A percentile compares a stretch with the other conserved stretches of the same genome.
Conservation (phyloP, 2,797 vertebrate genomes). For the Sebastes steindachneri region DNA sequence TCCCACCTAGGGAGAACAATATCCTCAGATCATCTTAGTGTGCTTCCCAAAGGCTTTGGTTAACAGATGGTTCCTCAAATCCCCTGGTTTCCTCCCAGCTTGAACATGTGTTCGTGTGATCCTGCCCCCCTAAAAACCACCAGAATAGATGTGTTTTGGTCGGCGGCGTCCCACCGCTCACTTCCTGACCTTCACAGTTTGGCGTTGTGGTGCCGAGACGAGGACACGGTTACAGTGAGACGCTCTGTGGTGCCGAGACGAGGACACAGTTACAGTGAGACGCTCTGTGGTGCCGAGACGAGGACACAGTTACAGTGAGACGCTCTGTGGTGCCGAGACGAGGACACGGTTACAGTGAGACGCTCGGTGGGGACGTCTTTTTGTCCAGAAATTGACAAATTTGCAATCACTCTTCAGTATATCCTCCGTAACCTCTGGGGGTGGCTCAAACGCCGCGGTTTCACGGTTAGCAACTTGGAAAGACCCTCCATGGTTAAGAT, state of each 20-base stretch:
- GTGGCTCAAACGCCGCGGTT: slow-evolving; percentile 6
- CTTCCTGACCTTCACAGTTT: slow-evolving; percentile 11
- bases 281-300: no score
- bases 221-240: background rate
- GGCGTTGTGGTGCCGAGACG: background rate
- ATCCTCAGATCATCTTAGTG: slow-evolving; percentile 84
- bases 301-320: no score
- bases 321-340: background rate
- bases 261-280: no score
- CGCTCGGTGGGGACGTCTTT: no score
- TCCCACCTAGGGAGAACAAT: slow-evolving; percentile 86
- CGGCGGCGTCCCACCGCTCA: background rate
- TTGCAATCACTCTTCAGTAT: background rate
- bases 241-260: no score
- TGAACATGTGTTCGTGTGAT: slow-evolving; percentile 80
- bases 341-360: background rate
- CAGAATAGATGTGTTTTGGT: slow-evolving; percentile 47
- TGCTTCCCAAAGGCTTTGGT: slow-evolving; percentile 80
- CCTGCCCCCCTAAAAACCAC: slow-evolving; percentile 67
- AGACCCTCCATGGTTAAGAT: background rate
- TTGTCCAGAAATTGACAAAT: no score
- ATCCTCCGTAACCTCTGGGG: background rate
- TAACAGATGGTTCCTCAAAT: slow-evolving; percentile 87
- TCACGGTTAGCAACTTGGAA: slow-evolving; percentile 31
- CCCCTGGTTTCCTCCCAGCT: slow-evolving; percentile 77